Evolutionary conservation across 2,797 vertebrate genomes (phyloP).

Genomic region (Podarcis lilfordi): DNA sequence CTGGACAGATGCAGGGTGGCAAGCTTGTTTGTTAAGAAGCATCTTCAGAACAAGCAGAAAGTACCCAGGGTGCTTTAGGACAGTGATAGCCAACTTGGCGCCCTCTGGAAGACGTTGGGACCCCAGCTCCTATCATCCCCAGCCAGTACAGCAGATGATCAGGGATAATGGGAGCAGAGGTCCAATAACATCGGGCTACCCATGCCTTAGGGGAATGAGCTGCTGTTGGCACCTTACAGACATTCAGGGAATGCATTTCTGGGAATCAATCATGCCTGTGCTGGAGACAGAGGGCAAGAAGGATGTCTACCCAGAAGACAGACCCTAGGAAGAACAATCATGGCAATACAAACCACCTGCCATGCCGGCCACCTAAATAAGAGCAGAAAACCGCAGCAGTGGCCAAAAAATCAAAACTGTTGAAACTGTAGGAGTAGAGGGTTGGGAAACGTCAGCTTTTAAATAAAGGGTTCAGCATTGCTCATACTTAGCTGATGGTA

Average conservation of each 20-base stretch:
- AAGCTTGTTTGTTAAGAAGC: not conserved
- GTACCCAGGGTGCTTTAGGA: not conserved
- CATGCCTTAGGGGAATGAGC: too few species aligned
- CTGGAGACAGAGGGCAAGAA: not conserved
- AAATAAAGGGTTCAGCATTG: conserved; percentile 45
- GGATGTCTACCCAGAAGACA: not conserved
- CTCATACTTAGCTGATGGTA: conserved; percentile 57
- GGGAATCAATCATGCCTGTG: not conserved
- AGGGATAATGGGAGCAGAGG: too few species aligned
- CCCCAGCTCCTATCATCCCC: not conserved
- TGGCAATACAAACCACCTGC: not conserved
- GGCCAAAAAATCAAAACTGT: not conserved
- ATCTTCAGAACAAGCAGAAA: not conserved
- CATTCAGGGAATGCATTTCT: not conserved
- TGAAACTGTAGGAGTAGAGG: conserved; percentile 21
- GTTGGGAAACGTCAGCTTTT: conserved; percentile 34
- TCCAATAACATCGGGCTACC: too few species aligned
- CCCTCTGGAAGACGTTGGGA: too few species aligned
- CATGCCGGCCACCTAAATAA: fast-evolving
- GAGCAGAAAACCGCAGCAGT: fast-evolving
- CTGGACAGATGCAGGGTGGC: not conserved
- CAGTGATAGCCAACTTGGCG: not conserved
- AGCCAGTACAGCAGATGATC: not conserved
- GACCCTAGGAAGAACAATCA: not conserved
- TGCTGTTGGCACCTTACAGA: too few species aligned